These are phyloP conservation scores for Oryctolagus cuniculus DNA, from an alignment of 2,113 vertebrate genomes.

Conservation along the genomic window mOryCun1.1 NC_091436.1:115544001-115544500, in stretches of 20 bases:
- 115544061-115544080: not conserved
- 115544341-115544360: slow-evolving; percentile 28
- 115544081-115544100: not conserved
- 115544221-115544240: not conserved
- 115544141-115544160: not conserved
- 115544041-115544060: not conserved
- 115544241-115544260: not conserved
- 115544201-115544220: too few species aligned
- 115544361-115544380: slow-evolving; percentile 59
- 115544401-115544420: not conserved
- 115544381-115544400: slow-evolving; percentile 28
- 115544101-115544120: not conserved
- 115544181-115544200: not conserved
- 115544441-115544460: not conserved
- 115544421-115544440: not conserved
- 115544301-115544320: slow-evolving; percentile 64
- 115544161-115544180: not conserved
- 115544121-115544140: not conserved
- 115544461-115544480: slow-evolving; percentile 27
- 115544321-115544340: slow-evolving; percentile 66
- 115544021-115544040: not conserved
- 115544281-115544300: slow-evolving; percentile 26
- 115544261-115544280: slow-evolving; percentile 34
- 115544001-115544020: not conserved
- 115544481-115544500: not conserved